Conservation (phyloP, 2,888 invertebrate species). For the Temnothorax ravouxi region DNA sequence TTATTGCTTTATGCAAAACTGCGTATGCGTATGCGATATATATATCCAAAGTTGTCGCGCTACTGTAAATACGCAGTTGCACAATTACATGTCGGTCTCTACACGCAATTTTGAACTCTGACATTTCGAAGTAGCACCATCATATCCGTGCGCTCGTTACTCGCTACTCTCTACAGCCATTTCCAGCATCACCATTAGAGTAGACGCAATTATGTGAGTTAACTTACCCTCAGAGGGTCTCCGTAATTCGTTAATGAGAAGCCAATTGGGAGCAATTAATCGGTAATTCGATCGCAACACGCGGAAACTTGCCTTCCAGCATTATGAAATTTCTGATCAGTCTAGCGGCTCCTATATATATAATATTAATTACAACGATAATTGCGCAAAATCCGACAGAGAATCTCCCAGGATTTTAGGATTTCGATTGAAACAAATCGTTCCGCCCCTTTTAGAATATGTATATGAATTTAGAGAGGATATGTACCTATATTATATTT, state of each 20-base stretch:
- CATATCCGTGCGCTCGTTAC: not conserved
- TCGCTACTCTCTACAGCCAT: conserved; percentile 10
- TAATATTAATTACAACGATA: not conserved
- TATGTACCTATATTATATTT: not conserved
- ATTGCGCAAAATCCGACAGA: not conserved
- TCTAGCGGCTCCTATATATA: not conserved
- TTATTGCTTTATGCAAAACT: not conserved
- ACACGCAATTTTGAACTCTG: conserved; percentile 50
- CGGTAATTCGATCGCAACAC: conserved; percentile 24
- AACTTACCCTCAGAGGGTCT: conserved; percentile 6
- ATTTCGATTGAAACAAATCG: not conserved
- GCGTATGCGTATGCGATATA: not conserved
- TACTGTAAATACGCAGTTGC: conserved; percentile 35
- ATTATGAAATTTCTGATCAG: not conserved
- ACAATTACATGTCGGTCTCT: not conserved
- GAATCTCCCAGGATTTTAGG: not conserved
- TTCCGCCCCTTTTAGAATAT: not conserved
- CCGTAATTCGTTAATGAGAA: conserved; percentile 29
- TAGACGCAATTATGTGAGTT: conserved; percentile 13
- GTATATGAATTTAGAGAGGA: no score
- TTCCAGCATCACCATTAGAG: conserved; percentile 44
- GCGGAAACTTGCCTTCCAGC: conserved; percentile 1
- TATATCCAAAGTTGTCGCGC: conserved; percentile 1
- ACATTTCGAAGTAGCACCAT: conserved; percentile 25
- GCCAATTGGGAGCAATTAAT: conserved; percentile 46